phyloP scores from a whole-genome alignment of 2,888 invertebrate genomes.

The Gari tellinella region DNA sequence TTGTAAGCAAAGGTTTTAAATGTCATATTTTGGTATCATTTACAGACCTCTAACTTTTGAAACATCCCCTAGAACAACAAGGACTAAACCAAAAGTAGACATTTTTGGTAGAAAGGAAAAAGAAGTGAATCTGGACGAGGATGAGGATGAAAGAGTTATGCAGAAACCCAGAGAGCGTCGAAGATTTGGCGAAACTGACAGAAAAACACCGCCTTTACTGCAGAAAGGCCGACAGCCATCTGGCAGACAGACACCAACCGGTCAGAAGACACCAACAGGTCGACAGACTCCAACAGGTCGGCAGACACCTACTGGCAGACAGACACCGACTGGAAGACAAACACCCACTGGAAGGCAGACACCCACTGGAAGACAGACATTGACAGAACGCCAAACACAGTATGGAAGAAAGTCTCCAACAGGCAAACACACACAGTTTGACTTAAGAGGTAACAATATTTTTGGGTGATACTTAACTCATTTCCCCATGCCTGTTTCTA shows the following conservation, averaged over 20 bases:
- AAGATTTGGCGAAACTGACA: constrained; percentile 1
- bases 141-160: constrained; percentile 52
- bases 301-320: constrained; percentile 21
- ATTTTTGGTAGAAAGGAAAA: constrained; percentile 64
- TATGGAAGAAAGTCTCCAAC: no score
- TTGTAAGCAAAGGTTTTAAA: no score
- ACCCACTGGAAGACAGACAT: not conserved
- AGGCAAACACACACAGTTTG: constrained; percentile 30
- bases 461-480: no score
- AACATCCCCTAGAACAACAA: constrained; percentile 36
- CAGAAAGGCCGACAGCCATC: constrained; percentile 1
- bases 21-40: no score
- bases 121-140: constrained; percentile 61
- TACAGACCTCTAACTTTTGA: constrained; percentile 51
- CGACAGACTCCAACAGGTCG: constrained; percentile 41
- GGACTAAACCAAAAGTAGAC: constrained; percentile 63
- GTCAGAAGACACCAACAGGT: not conserved
- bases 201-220: not conserved
- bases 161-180: constrained; percentile 16
- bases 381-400: no score
- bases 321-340: constrained; percentile 21
- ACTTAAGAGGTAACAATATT: constrained; percentile 45
- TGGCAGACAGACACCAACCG: not conserved
- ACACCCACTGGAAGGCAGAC: constrained; percentile 10
- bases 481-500: no score